Base-by-base conservation (phyloP, 2,113 vertebrate genomes). In the Phylloscopus trochiloides region DNA sequence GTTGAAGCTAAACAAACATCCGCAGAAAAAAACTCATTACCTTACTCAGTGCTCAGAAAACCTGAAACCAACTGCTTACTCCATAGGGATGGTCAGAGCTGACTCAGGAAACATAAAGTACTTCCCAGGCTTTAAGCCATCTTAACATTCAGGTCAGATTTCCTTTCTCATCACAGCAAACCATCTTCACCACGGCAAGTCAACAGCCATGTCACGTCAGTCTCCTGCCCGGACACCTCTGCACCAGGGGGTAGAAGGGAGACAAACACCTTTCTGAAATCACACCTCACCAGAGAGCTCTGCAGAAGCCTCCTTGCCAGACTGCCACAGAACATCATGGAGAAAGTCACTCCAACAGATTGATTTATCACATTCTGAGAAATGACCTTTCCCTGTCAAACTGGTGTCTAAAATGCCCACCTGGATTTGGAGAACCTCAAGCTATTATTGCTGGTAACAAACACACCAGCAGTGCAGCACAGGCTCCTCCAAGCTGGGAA, bases 61-160 rank as follows among this genome's bases (percentile, higher is more conserved):
- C 93, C 93, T 67, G 75, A 95, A 96, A 88, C 85, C 94, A 86
- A 94, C 71, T 86, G 90, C 94, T 71, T 88, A 65, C 86, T 92
- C 96, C 80, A 25, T 24, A 74, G 92, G 93, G 96, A 96, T 93
- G 92, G 86, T 40, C 93, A 84, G 88, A 94, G 94, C 96, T 96
- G 94, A 97, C 93, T 97, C 93, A 92, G 96, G 92, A 95, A 93
- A 94, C 82, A 84, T 57, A 31, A 90, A 95, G 96, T 74, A 77
- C 96, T 94, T 96, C 82, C 70, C 63, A 71, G 72, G 90, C 88
- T 96, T 94, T 59, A 92, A 96, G 92, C 94, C 67, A 77, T 77
- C 82, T 94, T 94, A 97, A 86, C 72, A 93, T 95, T 95, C 94
- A 95, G 93, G 94, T 97, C 96, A 97, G 93, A 96, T 96, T 96